These are phyloP conservation scores for Coregonus ussuriensis DNA, from an alignment of 2,797 vertebrate genomes.

Conservation along the genomic window DNA sequence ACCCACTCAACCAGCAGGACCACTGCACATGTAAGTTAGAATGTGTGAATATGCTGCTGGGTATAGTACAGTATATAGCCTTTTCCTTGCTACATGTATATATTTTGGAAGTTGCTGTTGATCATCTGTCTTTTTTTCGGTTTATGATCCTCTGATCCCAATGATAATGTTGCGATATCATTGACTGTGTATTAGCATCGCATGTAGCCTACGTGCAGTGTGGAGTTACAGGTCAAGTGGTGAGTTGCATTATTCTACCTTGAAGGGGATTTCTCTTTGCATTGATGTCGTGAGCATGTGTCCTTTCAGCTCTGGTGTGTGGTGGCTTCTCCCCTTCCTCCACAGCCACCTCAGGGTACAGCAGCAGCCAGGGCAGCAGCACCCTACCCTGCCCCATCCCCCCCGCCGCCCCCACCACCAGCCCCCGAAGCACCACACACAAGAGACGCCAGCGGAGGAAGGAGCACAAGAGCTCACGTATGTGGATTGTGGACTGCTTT, in stretches of 20 bases:
- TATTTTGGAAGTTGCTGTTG: not conserved
- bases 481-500: conserved; percentile 40
- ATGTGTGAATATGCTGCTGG: conserved; percentile 65
- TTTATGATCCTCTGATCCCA: not conserved
- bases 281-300: conserved; percentile 23
- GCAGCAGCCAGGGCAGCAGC: conserved; percentile 86
- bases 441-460: conserved; percentile 86
- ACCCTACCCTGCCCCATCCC: conserved; percentile 82
- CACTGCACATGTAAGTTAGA: conserved; percentile 88
- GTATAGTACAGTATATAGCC: conserved; percentile 53
- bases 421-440: conserved; percentile 83
- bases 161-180: not conserved
- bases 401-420: conserved; percentile 79
- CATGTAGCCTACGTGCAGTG: not conserved
- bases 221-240: not conserved
- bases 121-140: not conserved
- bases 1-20: conserved; percentile 84
- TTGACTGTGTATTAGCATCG: not conserved
- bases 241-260: not conserved
- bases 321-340: conserved; percentile 90
- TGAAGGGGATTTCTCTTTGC: not conserved
- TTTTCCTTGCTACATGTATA: conserved; percentile 47
- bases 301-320: conserved; percentile 83
- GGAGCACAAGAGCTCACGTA: conserved; percentile 94
- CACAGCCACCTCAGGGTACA: conserved; percentile 84